phyloP scores from a whole-genome alignment of 2,888 invertebrate genomes.

The Adelphocoris suturalis region DNA sequence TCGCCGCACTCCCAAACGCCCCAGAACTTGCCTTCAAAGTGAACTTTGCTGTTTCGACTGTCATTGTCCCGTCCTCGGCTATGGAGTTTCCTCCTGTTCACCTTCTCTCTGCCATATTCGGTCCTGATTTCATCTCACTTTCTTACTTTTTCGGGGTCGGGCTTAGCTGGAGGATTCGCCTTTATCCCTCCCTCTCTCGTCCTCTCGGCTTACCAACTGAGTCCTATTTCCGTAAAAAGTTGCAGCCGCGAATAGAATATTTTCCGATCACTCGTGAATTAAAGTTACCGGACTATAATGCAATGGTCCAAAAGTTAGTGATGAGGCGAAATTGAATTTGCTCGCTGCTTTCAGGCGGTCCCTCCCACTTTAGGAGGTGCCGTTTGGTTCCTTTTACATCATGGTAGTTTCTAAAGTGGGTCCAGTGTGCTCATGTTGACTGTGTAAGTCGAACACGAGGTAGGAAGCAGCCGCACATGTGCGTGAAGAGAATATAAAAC shows the following conservation, averaged over 20 bases:
- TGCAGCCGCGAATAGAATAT: background rate
- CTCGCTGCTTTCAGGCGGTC: background rate
- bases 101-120: constrained; percentile 3
- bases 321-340: background rate
- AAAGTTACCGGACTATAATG: constrained; percentile 12
- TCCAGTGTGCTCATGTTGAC: too few species aligned
- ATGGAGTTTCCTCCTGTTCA: constrained; percentile 5
- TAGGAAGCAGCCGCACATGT: too few species aligned
- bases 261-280: background rate
- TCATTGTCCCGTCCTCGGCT: background rate
- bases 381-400: too few species aligned
- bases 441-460: too few species aligned
- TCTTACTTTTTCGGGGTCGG: background rate
- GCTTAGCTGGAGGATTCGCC: background rate
- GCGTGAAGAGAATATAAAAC: too few species aligned
- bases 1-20: background rate
- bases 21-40: background rate
- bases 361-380: background rate
- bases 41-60: constrained; percentile 35
- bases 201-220: background rate
- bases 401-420: too few species aligned
- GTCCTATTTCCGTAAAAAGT: background rate
- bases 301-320: background rate
- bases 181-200: background rate
- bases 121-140: constrained; percentile 32